phyloP scores from a whole-genome alignment of 2,797 vertebrate species.

The Takifugu ocellatus region DNA sequence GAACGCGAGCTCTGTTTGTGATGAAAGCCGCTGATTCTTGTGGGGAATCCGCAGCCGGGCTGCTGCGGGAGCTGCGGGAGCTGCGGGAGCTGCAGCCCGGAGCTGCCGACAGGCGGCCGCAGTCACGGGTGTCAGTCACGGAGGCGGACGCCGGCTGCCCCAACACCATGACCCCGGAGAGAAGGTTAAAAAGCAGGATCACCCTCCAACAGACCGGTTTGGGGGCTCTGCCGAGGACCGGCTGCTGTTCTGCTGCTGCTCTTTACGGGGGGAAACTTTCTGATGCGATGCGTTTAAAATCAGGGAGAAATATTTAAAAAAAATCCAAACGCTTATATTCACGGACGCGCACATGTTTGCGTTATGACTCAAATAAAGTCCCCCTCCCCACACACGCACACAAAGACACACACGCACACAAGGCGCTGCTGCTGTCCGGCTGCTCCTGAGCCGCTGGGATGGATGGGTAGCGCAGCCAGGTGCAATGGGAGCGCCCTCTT shows the following conservation, averaged over 20 bases:
- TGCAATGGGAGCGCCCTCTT: slow-evolving; percentile 86
- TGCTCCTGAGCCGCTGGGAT: slow-evolving; percentile 49
- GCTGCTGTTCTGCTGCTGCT: too few relatives aligned
- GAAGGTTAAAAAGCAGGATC: too few relatives aligned
- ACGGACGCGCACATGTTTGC: background rate
- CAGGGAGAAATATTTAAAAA: too few relatives aligned
- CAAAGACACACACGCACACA: too few relatives aligned
- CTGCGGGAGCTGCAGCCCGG: slow-evolving; percentile 30
- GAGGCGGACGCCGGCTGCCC: slow-evolving; percentile 32
- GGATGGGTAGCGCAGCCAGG: slow-evolving; percentile 77
- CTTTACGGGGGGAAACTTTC: too few relatives aligned
- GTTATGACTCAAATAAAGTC: background rate
- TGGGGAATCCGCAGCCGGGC: too few relatives aligned
- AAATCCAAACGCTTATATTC: too few relatives aligned
- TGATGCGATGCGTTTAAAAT: too few relatives aligned
- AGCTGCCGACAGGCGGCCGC: slow-evolving; percentile 22
- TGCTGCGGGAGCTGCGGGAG: too few relatives aligned
- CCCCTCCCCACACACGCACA: too few relatives aligned
- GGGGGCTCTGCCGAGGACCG: too few relatives aligned
- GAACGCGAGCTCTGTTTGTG: slow-evolving; percentile 28
- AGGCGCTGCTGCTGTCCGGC: slow-evolving; percentile 60
- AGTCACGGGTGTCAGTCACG: slow-evolving; percentile 43
- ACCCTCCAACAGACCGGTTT: too few relatives aligned
- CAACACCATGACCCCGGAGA: background rate
- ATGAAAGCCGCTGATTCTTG: slow-evolving; percentile 55